Conservation (phyloP, 1,140 invertebrate genomes). For the Drosophila aff. region DNA sequence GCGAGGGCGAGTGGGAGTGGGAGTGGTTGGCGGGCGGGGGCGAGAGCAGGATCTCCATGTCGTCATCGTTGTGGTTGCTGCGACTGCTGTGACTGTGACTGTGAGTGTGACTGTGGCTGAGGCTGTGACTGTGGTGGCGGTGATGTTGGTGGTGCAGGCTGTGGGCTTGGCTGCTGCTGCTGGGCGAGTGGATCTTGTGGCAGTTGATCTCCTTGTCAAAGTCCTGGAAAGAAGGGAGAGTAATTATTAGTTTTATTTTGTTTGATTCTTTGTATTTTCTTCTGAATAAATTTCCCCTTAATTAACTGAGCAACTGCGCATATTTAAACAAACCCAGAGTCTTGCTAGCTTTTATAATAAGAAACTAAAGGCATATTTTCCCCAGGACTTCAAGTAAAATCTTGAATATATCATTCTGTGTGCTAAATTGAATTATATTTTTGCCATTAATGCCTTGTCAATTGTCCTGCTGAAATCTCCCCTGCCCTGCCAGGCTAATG, state of each 20-base stretch:
- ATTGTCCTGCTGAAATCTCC: conserved; percentile 50
- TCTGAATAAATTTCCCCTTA: not conserved
- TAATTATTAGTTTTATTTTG: not conserved
- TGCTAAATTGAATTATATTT: conserved; percentile 49
- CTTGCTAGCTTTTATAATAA: too few species aligned
- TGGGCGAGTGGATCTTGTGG: conserved; percentile 78
- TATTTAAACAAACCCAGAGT: not conserved
- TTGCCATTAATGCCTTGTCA: conserved; percentile 48
- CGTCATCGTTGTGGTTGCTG: conserved; percentile 56
- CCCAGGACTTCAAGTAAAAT: not conserved
- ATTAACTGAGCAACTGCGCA: conserved; percentile 31
- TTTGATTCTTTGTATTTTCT: too few species aligned
- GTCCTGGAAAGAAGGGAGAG: conserved; percentile 52
- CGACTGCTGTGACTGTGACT: conserved; percentile 27
- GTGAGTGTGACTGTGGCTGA: conserved; percentile 9
- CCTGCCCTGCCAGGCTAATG: conserved; percentile 23
- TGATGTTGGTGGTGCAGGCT: conserved; percentile 53
- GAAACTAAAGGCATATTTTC: not conserved
- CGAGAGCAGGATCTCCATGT: conserved; percentile 66
- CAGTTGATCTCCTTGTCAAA: conserved; percentile 79
- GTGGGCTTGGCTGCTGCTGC: conserved; percentile 54
- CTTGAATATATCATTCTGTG: not conserved
- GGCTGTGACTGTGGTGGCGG: conserved; percentile 36
- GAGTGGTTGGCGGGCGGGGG: conserved; percentile 65
- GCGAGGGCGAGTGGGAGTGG: conserved; percentile 59